phyloP scores from a whole-genome alignment of 2,888 invertebrate species.

The Boloria selene region DNA sequence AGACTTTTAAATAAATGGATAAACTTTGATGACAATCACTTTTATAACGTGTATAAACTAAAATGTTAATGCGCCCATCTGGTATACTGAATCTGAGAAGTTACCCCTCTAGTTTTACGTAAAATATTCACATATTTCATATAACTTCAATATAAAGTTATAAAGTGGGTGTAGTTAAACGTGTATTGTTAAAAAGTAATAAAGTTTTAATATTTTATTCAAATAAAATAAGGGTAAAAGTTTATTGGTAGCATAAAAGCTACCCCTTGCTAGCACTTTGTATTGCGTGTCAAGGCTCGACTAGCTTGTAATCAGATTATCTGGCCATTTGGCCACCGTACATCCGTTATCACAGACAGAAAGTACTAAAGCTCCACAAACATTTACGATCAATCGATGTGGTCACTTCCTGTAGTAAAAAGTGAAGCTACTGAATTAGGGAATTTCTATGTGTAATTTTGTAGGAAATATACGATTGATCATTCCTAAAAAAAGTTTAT shows the following conservation, averaged over 20 bases:
- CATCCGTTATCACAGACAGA: slow-evolving; percentile 53
- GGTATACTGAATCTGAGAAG: too few relatives aligned
- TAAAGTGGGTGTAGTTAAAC: too few relatives aligned
- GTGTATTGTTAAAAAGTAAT: too few relatives aligned
- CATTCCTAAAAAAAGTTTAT: background rate
- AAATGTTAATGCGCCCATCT: too few relatives aligned
- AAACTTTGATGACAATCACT: too few relatives aligned
- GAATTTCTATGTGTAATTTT: background rate
- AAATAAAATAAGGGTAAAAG: slow-evolving; percentile 4
- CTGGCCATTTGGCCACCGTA: slow-evolving; percentile 52
- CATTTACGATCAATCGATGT: slow-evolving; percentile 29
- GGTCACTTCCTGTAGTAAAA: slow-evolving; percentile 20
- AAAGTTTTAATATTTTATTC: background rate
- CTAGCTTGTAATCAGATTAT: slow-evolving; percentile 65
- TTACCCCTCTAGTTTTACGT: too few relatives aligned
- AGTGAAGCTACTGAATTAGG: background rate
- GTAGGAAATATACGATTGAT: background rate
- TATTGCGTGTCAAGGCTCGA: slow-evolving; percentile 72
- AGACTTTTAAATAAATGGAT: too few relatives aligned
- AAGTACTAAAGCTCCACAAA: slow-evolving; percentile 52
- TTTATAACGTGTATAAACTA: too few relatives aligned
- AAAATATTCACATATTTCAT: too few relatives aligned
- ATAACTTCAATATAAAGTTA: too few relatives aligned
- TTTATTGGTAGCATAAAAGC: slow-evolving; percentile 3
- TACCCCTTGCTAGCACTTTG: background rate